phyloP scores from a whole-genome alignment of 1,140 invertebrate species.

The Calephelis virginiensis region DNA sequence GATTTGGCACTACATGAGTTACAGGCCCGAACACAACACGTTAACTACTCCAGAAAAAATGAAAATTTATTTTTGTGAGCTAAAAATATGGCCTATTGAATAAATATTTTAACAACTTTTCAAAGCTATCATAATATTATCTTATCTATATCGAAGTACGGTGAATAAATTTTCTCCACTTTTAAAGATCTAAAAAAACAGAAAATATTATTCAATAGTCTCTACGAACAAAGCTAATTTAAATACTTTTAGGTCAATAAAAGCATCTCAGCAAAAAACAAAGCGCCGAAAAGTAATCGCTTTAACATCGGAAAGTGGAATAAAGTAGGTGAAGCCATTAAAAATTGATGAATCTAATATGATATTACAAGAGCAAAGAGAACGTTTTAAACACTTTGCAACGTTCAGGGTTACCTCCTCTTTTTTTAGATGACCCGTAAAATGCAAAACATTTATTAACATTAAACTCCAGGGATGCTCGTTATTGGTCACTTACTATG shows the following conservation, averaged over 20 bases:
- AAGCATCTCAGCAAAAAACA: constrained; percentile 19
- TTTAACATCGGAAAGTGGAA: constrained; percentile 24
- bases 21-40: no score
- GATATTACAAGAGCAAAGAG: constrained; percentile 26
- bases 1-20: no score
- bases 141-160: no score
- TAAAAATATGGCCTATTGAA: no score
- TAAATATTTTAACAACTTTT: no score
- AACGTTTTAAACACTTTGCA: constrained; percentile 26
- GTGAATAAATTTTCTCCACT: not conserved
- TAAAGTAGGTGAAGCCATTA: constrained; percentile 26
- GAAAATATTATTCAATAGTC: not conserved
- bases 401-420: constrained; percentile 9
- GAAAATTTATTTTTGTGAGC: no score
- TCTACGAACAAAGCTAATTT: constrained; percentile 8
- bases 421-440: not conserved
- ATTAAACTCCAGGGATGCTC: no score
- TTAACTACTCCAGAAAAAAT: no score
- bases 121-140: no score
- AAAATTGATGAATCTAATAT: constrained; percentile 28
- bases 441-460: no score
- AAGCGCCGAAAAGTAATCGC: constrained; percentile 28
- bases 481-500: no score
- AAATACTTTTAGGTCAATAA: constrained; percentile 15
- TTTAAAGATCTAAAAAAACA: constrained; percentile 6